These are phyloP conservation scores for Phallusia fumigata DNA, from an alignment of 23 tunicate species.

Conservation along the genomic window DNA sequence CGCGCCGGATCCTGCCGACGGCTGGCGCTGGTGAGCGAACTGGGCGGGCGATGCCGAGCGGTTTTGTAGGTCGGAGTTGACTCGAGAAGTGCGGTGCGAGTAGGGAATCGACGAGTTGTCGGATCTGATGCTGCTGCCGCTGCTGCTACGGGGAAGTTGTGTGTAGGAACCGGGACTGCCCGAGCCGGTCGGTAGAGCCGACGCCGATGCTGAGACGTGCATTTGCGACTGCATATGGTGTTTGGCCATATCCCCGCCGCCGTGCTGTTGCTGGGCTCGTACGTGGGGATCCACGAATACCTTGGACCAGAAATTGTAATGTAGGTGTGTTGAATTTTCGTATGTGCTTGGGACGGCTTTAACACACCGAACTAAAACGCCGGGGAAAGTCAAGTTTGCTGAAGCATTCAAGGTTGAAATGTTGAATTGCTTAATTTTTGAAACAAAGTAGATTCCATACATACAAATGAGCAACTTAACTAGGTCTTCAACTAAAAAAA, in stretches of 20 bases:
- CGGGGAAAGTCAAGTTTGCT: too few species aligned
- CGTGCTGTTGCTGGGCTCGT: slow-evolving; percentile 10
- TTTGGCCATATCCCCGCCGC: neutral
- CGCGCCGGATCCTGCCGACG: slow-evolving; percentile 30
- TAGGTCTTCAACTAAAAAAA: too few species aligned
- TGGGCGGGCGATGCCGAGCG: slow-evolving; percentile 44
- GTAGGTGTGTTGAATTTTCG: too few species aligned
- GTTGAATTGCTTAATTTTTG: too few species aligned
- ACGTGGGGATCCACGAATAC: slow-evolving; percentile 40
- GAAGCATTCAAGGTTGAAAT: too few species aligned
- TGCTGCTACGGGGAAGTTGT: slow-evolving; percentile 81
- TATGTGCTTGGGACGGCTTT: too few species aligned
- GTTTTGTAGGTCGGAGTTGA: slow-evolving; percentile 50
- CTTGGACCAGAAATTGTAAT: too few species aligned
- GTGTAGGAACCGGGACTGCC: slow-evolving; percentile 1
- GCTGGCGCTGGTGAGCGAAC: slow-evolving; percentile 42
- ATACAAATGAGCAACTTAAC: too few species aligned
- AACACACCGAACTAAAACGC: too few species aligned
- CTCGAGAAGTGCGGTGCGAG: slow-evolving; percentile 56
- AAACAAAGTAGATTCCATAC: too few species aligned
- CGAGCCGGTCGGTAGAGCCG: slow-evolving; percentile 47
- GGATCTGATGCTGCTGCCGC: slow-evolving; percentile 76
- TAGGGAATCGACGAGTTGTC: slow-evolving; percentile 36
- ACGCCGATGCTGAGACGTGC: slow-evolving; percentile 84
- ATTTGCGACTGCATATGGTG: slow-evolving; percentile 17